Evolutionary conservation across 23 tunicate genomes (phyloP).

Genomic region (Trididemnum clinides): DNA sequence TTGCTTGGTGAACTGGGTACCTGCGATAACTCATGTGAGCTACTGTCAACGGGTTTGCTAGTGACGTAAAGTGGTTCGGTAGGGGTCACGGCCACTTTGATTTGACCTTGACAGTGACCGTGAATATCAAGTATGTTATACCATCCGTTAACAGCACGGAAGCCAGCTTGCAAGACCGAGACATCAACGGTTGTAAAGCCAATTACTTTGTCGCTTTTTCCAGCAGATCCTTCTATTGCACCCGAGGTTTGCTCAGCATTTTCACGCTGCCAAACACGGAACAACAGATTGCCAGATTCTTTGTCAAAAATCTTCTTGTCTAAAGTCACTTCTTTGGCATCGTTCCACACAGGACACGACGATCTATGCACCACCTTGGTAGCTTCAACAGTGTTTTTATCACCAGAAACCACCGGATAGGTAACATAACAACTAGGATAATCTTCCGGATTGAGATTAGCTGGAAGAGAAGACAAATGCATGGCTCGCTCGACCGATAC

Average conservation of each 20-base stretch:
- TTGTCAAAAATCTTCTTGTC: constrained; percentile 40
- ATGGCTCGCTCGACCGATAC: constrained; percentile 78
- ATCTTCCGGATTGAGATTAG: background rate
- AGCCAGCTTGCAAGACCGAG: constrained; percentile 62
- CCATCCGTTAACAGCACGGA: constrained; percentile 89
- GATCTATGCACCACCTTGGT: constrained; percentile 28
- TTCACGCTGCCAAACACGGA: constrained; percentile 72
- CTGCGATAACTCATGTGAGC: background rate
- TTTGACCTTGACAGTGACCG: constrained; percentile 86
- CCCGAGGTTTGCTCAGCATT: background rate
- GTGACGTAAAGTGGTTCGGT: background rate
- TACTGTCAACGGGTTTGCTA: background rate
- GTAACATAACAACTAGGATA: constrained; percentile 49
- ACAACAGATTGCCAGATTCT: constrained; percentile 37
- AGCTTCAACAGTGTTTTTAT: background rate
- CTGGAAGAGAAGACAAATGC: constrained; percentile 55
- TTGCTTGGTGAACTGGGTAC: background rate
- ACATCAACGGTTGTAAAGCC: constrained; percentile 88
- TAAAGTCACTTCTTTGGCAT: constrained; percentile 49
- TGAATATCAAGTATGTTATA: constrained; percentile 84
- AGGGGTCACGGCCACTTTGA: constrained; percentile 85
- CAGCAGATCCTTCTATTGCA: background rate
- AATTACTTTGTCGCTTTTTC: constrained; percentile 54
- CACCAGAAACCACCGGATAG: constrained; percentile 16
- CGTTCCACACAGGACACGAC: constrained; percentile 71